Percentiles rank a stretch among this genome's conserved stretches.
Evolutionary conservation across 2,888 invertebrate species (phyloP).

Genomic region (Strigamia transsilvanica): DNA sequence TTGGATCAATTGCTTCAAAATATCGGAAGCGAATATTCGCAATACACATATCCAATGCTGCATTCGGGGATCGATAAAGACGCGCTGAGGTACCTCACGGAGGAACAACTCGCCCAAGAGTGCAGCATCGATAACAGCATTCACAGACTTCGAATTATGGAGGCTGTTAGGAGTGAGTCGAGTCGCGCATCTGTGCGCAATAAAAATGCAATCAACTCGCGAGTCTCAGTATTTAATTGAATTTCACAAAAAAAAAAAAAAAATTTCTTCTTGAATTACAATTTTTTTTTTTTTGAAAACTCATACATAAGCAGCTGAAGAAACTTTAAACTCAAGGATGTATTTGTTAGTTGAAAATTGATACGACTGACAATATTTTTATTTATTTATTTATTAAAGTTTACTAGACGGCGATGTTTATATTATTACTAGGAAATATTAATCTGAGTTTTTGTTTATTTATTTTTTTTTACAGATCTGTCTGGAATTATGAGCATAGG

Average conservation of each 20-base stretch:
- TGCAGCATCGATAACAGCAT: conserved; percentile 94
- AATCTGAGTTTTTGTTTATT: not conserved
- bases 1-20: conserved; percentile 84
- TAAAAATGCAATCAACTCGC: not conserved
- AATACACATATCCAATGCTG: conserved; percentile 96
- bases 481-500: conserved; percentile 19
- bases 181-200: not conserved
- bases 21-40: conserved; percentile 88
- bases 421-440: conserved; percentile 26
- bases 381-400: not conserved
- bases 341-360: not conserved
- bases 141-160: conserved; percentile 88
- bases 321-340: conserved; percentile 35
- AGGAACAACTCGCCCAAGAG: conserved; percentile 89
- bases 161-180: conserved; percentile 77
- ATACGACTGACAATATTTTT: not conserved
- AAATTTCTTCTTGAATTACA: not conserved
- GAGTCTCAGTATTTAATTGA: not conserved
- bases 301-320: conserved; percentile 5
- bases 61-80: conserved; percentile 94
- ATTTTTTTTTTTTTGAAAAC: conserved; percentile 18
- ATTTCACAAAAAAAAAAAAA: not conserved
- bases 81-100: conserved; percentile 80
- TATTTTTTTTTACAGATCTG: conserved; percentile 23
- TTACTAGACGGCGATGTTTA: not conserved